These are phyloP conservation scores for Pocillopora verrucosa DNA, from an alignment of 64 coral and sea anemone genomes.

Conservation along the genomic window DNA sequence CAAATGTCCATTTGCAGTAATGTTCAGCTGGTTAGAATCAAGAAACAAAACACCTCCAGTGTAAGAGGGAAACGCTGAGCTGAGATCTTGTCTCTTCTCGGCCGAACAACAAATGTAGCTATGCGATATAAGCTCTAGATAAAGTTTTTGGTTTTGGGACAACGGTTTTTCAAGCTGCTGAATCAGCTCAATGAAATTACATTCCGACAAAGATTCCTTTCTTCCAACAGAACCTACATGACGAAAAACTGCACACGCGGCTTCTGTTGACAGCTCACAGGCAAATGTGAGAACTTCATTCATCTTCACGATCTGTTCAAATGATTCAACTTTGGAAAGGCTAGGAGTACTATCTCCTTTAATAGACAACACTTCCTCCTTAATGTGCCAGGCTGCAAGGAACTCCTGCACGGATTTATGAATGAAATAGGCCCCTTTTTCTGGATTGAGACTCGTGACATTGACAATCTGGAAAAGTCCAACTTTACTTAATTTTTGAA, in stretches of 20 bases:
- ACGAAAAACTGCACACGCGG: neutral
- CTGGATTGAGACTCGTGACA: conserved; percentile 8
- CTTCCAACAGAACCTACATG: neutral
- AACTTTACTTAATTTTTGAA: neutral
- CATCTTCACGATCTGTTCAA: neutral
- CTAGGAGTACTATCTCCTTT: neutral
- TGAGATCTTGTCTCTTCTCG: neutral
- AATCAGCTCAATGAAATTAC: neutral
- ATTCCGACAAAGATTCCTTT: neutral
- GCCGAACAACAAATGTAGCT: neutral
- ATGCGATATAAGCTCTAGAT: neutral
- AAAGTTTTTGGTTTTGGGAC: neutral
- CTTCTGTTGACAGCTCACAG: neutral
- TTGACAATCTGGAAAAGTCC: conserved; percentile 40
- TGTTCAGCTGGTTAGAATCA: too few species aligned
- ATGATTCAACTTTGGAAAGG: neutral
- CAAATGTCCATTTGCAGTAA: too few species aligned
- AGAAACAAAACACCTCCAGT: too few species aligned
- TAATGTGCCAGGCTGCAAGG: conserved; percentile 45
- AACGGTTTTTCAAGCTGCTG: neutral
- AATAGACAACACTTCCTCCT: neutral
- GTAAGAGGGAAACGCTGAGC: too few species aligned
- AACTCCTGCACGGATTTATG: conserved; percentile 63
- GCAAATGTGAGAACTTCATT: neutral
- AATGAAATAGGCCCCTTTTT: conserved; percentile 32